A percentile compares a stretch with the other conserved stretches of the same genome.
phyloP scores from a whole-genome alignment of 2,113 vertebrate species.

The Oenanthe oenanthe region DNA sequence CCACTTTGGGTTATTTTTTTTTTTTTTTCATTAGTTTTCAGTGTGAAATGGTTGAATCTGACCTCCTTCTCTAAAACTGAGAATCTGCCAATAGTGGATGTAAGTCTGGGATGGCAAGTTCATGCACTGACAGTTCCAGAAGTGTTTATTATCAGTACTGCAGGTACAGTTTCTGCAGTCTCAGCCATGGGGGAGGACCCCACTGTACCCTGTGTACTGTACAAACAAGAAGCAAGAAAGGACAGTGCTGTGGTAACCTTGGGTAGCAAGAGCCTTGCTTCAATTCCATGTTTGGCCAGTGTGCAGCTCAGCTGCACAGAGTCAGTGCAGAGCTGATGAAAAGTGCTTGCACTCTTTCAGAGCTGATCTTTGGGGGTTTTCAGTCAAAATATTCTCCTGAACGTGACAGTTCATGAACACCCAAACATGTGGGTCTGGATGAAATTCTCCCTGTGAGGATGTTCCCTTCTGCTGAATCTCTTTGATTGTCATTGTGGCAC shows the following conservation, averaged over 20 bases:
- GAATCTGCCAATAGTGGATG: background rate
- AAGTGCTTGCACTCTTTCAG: background rate
- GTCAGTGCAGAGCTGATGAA: background rate
- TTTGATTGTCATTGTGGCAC: background rate
- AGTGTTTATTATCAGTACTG: background rate
- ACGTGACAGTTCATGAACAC: background rate
- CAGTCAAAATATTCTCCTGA: background rate
- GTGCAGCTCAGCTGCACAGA: background rate
- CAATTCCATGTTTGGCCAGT: background rate
- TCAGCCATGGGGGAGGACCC: background rate
- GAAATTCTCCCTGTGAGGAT: background rate
- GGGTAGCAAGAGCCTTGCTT: fast-evolving
- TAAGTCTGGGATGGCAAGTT: background rate
- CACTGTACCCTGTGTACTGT: background rate
- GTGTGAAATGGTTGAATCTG: background rate
- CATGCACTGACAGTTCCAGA: background rate
- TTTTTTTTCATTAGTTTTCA: conserved; percentile 28
- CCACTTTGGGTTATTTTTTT: background rate
- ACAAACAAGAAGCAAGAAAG: background rate
- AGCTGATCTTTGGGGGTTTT: background rate
- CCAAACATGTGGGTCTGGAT: background rate
- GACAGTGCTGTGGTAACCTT: fast-evolving
- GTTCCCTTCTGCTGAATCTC: background rate
- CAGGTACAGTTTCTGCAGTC: background rate
- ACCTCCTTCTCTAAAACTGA: background rate